phyloP scores from a whole-genome alignment of 2,113 vertebrate species.

The Saguinus midas region DNA sequence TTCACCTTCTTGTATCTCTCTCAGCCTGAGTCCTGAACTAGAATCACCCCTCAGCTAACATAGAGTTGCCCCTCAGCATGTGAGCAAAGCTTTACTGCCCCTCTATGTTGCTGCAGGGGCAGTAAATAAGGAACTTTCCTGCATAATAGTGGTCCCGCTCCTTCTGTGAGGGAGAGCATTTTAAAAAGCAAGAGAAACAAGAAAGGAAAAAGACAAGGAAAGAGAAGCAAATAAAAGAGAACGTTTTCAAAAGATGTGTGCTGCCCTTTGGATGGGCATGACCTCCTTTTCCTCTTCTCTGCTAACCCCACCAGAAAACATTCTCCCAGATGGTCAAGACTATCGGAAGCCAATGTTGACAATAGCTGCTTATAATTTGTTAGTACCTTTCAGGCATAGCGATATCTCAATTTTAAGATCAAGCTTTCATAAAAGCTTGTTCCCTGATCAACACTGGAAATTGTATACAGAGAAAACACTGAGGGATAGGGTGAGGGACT shows the following conservation, averaged over 20 bases:
- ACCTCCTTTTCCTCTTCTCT: neutral
- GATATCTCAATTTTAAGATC: neutral
- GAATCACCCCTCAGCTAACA: neutral
- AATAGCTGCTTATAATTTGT: neutral
- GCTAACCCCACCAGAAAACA: neutral
- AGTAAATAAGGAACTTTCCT: neutral
- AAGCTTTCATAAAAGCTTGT: neutral
- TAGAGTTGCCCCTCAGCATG: neutral
- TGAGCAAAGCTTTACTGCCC: neutral
- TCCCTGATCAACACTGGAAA: neutral
- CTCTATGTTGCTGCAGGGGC: accelerated
- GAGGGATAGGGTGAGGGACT: neutral
- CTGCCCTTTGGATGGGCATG: neutral
- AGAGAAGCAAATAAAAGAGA: neutral
- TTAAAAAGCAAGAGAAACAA: neutral
- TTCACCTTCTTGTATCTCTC: conserved; percentile 24
- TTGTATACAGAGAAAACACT: neutral
- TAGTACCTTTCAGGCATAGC: neutral
- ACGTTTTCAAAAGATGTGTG: neutral
- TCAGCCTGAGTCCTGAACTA: conserved; percentile 48
- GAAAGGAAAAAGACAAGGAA: neutral
- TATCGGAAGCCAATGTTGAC: neutral
- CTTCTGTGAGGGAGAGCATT: neutral
- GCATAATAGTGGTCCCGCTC: neutral
- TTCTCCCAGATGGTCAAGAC: neutral